These are phyloP conservation scores for Trachythela sp. DNA, from an alignment of 64 coral and sea anemone species.

Conservation along the genomic window DNA sequence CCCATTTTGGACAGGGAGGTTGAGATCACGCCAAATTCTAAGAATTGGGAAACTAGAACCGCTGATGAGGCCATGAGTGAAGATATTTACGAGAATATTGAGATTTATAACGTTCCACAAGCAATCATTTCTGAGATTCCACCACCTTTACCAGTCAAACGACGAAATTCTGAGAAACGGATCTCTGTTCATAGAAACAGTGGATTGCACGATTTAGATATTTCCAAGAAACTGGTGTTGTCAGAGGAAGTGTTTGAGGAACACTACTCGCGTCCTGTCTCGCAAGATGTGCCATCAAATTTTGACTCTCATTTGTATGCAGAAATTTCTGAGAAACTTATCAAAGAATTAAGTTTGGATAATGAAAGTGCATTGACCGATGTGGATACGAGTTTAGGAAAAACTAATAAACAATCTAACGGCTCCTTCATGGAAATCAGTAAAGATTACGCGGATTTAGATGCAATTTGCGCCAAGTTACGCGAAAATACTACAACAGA, in stretches of 20 bases:
- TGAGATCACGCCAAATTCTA: neutral
- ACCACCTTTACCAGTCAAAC: neutral
- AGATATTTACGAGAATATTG: slow-evolving; percentile 16
- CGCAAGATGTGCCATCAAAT: neutral
- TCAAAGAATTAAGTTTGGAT: neutral
- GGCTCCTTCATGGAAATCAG: neutral
- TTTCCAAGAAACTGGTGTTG: neutral
- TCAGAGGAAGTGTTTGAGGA: neutral
- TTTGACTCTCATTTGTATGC: neutral
- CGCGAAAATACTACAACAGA: neutral
- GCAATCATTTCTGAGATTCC: neutral
- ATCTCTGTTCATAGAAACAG: neutral
- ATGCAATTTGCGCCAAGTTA: neutral
- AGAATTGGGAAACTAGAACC: neutral
- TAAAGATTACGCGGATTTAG: neutral
- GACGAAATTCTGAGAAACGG: neutral
- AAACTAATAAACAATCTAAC: neutral
- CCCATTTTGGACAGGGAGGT: neutral
- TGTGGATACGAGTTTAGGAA: too few relatives aligned
- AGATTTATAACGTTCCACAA: neutral
- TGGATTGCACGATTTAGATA: neutral
- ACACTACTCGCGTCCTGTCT: neutral
- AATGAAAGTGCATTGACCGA: neutral
- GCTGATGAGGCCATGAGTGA: neutral
- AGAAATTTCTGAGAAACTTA: neutral